Evolutionary conservation across 2,113 vertebrate species (phyloP), one percentile per base, ranked within the genome.

Genomic region (Dendropsophus ebraccatus): DNA sequence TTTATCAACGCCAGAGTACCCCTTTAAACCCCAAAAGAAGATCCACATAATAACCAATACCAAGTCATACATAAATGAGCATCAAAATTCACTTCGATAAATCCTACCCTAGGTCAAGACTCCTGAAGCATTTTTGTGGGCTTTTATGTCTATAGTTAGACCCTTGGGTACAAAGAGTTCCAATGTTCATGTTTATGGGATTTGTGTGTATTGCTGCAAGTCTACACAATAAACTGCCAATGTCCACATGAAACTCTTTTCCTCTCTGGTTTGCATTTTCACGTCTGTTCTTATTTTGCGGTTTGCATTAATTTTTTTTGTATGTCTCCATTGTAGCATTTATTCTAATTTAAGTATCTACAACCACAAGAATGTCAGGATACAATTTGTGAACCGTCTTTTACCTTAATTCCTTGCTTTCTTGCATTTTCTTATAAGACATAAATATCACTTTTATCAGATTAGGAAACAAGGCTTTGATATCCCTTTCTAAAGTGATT

Each of bases 331-430:
- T 49, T 76, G 52, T 47, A 75, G 25, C 41, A 56, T 76, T 60
- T 19, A 47, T 84, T 75, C 83, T 84, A 84, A 76, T 76, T 84
- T 76, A 62, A 76, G 72, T 65, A 76, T 76, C 73, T 50, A 47
- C 73, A 65, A 77, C 72, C 83, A 84, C 73, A 84, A 76, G n/a
- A 32, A 84, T 84, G 72, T 58, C 4, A 14, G 45, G 28, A 84
- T 84, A 76, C 35, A 65, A 76, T 56, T 65, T 76, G 25, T 73
- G 41, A 84, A 65, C 12, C 17, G 12, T 30, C 17, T 49, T 74
- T 25, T 84, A 75, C 72, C 72, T 76, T 45, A 75, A 82, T 65
- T 80, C 56, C 35, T 80, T n/a, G 58, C 32, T 65, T 81, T 65
- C 58, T n/a, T 41, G 21, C 56, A 62, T 28, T 81, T 81, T 65